phyloP scores from a whole-genome alignment of 2,113 vertebrate species.

The Lepidothrix coronata region DNA sequence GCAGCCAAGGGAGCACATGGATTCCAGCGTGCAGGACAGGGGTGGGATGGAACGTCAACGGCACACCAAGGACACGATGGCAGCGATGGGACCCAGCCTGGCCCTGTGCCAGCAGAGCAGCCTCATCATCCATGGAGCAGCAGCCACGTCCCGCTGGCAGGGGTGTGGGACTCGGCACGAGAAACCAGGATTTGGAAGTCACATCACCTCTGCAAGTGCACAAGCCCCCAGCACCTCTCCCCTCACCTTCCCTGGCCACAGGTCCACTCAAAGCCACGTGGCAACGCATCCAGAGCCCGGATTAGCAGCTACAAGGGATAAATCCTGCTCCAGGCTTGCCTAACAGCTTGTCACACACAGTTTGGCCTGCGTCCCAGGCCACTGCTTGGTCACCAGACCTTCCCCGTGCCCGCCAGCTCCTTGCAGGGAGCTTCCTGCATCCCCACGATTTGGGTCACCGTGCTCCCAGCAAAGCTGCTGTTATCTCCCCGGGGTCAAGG shows the following conservation, averaged over 20 bases:
- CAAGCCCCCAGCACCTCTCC: neutral
- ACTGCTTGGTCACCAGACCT: neutral
- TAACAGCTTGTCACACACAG: neutral
- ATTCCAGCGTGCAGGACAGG: neutral
- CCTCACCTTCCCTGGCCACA: neutral
- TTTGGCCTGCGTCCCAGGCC: neutral
- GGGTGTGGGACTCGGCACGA: neutral
- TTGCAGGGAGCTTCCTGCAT: neutral
- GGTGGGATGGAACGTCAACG: rapidly evolving
- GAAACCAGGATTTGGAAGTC: neutral
- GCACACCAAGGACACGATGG: neutral
- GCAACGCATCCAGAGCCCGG: rapidly evolving
- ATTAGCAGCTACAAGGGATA: neutral
- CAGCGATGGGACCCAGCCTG: neutral
- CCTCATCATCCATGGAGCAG: neutral
- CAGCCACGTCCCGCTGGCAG: neutral
- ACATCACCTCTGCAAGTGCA: neutral
- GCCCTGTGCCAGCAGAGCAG: neutral
- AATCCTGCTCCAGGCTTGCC: neutral
- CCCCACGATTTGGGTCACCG: neutral
- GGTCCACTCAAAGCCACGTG: neutral
- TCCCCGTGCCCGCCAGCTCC: neutral
- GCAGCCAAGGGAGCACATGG: neutral
- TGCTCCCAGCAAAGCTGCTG: neutral
- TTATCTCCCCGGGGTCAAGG: neutral